These are phyloP conservation scores for Peromyscus leucopus DNA, from an alignment of 2,113 vertebrate genomes.

Conservation along the genomic window DNA sequence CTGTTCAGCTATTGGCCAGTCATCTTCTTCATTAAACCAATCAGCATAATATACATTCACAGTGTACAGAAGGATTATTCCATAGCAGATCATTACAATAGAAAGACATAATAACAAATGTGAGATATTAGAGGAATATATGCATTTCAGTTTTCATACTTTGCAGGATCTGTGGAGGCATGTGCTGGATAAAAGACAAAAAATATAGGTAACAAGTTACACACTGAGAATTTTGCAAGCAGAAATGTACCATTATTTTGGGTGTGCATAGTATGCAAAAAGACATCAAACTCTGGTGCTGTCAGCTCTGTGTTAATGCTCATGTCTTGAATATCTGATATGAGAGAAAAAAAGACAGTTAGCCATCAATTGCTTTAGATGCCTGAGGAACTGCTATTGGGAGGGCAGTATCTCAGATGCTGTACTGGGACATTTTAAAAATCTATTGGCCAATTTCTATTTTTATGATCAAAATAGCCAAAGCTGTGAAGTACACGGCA, in stretches of 20 bases:
- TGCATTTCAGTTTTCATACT: background rate
- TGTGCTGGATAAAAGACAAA: background rate
- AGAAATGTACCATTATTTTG: background rate
- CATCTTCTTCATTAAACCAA: no score
- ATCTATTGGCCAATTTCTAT: background rate
- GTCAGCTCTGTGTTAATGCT: no score
- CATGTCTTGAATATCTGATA: rapidly evolving
- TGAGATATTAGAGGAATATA: no score
- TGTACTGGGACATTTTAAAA: background rate
- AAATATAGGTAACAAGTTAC: background rate
- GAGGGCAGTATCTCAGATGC: background rate
- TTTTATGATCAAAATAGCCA: background rate
- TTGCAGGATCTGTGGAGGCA: background rate
- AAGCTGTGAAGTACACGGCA: background rate
- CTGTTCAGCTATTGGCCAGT: no score
- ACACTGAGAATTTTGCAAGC: background rate
- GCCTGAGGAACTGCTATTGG: background rate
- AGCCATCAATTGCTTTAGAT: background rate
- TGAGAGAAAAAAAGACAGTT: background rate
- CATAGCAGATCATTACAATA: background rate
- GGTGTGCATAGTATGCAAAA: background rate
- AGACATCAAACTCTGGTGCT: background rate
- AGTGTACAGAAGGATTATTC: no score
- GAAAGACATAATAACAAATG: background rate
- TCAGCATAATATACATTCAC: no score